Conservation (phyloP, 2,113 vertebrate species). For the Marmota monax region DNA sequence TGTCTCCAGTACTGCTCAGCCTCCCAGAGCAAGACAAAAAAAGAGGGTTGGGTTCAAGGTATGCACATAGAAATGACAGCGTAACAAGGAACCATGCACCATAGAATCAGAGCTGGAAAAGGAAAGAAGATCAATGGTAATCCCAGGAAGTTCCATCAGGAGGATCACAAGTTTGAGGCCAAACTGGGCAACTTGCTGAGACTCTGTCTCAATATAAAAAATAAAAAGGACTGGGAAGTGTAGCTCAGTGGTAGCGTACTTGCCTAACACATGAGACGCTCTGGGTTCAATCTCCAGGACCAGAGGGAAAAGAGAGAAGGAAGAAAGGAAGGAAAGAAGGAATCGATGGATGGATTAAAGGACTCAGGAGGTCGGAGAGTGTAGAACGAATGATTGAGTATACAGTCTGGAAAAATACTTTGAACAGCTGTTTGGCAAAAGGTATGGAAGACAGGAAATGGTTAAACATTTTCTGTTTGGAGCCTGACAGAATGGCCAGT, state of each 20-base stretch:
- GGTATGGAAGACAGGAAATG: neutral
- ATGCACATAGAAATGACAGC: conserved; percentile 10
- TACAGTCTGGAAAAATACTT: neutral
- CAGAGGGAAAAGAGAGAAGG: neutral
- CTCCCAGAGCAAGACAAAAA: neutral
- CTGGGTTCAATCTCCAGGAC: neutral
- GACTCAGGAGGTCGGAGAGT: neutral
- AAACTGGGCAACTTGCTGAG: neutral
- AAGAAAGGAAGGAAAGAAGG: too few species aligned
- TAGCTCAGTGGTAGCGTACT: too few species aligned
- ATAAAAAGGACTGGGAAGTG: neutral
- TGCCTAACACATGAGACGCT: too few species aligned
- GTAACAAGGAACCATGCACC: neutral
- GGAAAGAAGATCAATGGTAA: neutral
- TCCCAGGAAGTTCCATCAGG: neutral
- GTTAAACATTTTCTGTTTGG: neutral
- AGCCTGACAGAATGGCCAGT: neutral
- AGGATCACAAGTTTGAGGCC: neutral
- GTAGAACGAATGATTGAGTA: neutral
- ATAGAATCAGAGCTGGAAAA: neutral
- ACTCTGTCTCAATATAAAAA: neutral
- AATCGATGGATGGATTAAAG: neutral
- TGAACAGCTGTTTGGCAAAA: neutral
- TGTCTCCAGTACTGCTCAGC: neutral
- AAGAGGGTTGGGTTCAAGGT: neutral